Percentiles rank a stretch among this genome's conserved stretches.
Conservation (phyloP, 2,888 invertebrate genomes). For the Pherbina coryleti region DNA sequence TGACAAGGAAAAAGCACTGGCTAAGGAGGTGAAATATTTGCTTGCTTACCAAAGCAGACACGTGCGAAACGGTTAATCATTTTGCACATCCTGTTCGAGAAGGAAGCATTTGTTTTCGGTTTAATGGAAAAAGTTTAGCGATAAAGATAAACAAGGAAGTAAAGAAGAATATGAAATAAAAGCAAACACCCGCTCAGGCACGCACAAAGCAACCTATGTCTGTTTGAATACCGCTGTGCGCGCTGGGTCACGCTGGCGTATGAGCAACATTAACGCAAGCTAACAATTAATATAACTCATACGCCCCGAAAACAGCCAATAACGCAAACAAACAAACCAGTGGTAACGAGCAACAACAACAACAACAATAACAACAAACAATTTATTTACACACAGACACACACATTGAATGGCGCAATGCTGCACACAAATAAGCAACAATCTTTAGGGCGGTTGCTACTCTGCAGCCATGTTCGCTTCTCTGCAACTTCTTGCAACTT, state of each 20-base stretch:
- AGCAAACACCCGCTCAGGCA: not conserved
- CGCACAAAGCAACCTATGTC: not conserved
- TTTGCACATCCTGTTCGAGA: not conserved
- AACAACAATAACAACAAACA: no score
- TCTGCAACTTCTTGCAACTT: no score
- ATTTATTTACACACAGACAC: no score
- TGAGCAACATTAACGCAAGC: slow-evolving; percentile 9
- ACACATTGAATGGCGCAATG: no score
- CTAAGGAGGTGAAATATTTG: not conserved
- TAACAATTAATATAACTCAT: slow-evolving; percentile 25
- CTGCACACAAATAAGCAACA: no score
- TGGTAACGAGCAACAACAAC: no score
- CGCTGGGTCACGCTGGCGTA: not conserved
- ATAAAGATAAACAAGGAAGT: not conserved
- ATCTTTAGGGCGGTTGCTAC: no score
- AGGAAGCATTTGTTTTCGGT: not conserved
- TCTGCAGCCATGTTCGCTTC: no score
- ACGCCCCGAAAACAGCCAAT: not conserved
- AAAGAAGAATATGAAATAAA: not conserved
- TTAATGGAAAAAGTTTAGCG: slow-evolving; percentile 21
- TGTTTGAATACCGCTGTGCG: not conserved
- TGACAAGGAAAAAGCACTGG: not conserved
- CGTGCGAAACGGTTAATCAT: slow-evolving; percentile 36
- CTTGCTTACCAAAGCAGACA: not conserved
- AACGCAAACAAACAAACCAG: no score